Percentiles rank a stretch among this genome's conserved stretches.
These are phyloP conservation scores for Tinamus guttatus DNA, from an alignment of 2,113 vertebrate species.

Conservation along the genomic window DNA sequence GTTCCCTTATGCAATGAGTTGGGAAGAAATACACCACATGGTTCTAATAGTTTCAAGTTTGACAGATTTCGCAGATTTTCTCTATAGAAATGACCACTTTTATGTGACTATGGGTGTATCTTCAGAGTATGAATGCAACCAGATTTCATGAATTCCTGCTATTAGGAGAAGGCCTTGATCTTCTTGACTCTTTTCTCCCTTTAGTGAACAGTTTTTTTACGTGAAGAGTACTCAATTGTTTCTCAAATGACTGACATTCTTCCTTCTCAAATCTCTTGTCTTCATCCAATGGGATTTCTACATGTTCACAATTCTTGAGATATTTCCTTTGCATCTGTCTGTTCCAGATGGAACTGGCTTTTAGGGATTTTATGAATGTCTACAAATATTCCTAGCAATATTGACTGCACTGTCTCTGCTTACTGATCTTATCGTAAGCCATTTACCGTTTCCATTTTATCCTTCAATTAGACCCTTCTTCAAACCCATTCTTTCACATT, in stretches of 20 bases:
- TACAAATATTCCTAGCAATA: background rate
- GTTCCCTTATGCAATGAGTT: background rate
- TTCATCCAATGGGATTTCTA: constrained; percentile 16
- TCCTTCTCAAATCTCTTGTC: background rate
- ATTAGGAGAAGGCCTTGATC: background rate
- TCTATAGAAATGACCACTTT: background rate
- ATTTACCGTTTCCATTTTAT: constrained; percentile 22
- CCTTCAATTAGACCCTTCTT: constrained; percentile 61
- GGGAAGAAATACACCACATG: background rate
- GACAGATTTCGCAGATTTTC: background rate
- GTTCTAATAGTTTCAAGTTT: background rate
- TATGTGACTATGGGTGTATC: background rate
- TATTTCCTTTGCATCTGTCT: background rate
- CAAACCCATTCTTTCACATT: constrained; percentile 38
- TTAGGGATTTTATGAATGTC: background rate
- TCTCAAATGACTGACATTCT: constrained; percentile 10
- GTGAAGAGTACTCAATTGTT: background rate
- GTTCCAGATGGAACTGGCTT: background rate
- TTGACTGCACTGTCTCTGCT: background rate
- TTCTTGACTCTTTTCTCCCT: background rate
- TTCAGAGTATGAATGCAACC: background rate
- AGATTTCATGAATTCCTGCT: background rate
- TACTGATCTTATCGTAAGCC: constrained; percentile 38
- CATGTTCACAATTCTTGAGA: constrained; percentile 21
- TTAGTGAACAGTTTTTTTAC: background rate